Conservation (phyloP, 2,113 vertebrate species). For the Progne subis region DNA sequence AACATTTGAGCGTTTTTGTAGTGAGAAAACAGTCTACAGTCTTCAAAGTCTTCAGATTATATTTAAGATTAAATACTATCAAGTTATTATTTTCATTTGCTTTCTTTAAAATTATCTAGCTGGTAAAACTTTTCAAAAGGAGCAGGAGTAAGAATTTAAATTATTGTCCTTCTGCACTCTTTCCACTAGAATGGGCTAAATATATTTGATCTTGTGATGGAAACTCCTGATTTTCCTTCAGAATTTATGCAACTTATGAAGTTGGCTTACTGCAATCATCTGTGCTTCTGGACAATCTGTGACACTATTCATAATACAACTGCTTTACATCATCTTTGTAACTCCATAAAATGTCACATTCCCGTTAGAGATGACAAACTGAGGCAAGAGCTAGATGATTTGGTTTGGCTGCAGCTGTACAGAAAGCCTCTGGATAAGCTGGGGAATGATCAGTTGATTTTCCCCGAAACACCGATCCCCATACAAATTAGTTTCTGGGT, state of each 20-base stretch:
- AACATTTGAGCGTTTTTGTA: neutral
- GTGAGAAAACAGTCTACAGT: neutral
- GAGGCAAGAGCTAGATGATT: neutral
- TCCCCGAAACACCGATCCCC: neutral
- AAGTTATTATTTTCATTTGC: neutral
- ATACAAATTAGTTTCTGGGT: neutral
- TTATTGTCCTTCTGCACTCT: neutral
- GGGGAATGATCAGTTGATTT: neutral
- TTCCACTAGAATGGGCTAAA: neutral
- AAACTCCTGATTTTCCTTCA: neutral
- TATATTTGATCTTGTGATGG: neutral
- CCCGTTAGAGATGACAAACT: neutral
- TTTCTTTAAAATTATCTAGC: neutral
- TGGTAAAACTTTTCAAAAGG: neutral
- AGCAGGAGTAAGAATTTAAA: neutral
- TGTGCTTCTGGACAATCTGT: neutral
- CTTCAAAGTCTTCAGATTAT: neutral
- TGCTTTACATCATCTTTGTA: neutral
- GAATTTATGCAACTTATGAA: neutral
- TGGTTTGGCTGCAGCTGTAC: neutral
- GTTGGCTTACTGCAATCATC: neutral
- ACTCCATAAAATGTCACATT: neutral
- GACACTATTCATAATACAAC: fast-evolving
- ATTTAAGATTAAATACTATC: neutral
- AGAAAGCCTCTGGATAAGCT: neutral